Percentiles rank a stretch among this genome's conserved stretches.
Conservation (phyloP, 2,113 vertebrate species). For the Psilopsiagon aurifrons region DNA sequence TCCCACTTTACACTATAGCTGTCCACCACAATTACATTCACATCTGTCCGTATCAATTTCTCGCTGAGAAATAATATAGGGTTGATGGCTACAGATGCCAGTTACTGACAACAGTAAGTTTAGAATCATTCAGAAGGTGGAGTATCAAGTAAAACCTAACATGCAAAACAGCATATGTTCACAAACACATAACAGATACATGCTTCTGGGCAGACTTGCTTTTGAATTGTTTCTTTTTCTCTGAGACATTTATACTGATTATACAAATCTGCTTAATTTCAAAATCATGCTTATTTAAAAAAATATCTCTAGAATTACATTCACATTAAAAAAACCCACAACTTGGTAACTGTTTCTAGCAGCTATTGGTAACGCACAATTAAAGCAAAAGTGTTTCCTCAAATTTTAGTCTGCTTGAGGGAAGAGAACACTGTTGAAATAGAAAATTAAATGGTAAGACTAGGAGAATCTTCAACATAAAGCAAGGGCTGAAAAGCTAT, state of each 20-base stretch:
- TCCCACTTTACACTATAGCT: neutral
- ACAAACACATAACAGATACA: accelerated
- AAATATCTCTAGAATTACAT: neutral
- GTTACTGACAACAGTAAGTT: neutral
- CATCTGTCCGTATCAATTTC: neutral
- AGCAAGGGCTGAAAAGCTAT: neutral
- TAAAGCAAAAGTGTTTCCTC: neutral
- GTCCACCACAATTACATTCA: neutral
- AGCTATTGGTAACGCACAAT: neutral
- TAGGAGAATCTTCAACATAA: neutral
- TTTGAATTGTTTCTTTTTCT: neutral
- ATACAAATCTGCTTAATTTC: neutral
- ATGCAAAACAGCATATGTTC: neutral
- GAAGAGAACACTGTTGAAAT: neutral
- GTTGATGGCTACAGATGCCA: neutral
- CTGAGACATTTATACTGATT: neutral
- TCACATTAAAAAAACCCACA: neutral
- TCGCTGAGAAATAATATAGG: neutral
- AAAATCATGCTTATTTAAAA: neutral
- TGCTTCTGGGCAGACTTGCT: neutral
- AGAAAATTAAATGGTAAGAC: neutral
- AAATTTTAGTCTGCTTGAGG: neutral
- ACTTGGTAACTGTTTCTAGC: neutral
- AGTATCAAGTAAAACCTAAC: neutral
- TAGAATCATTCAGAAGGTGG: accelerated